A percentile compares a stretch with the other conserved stretches of the same genome.
Evolutionary conservation across 2,888 invertebrate species (phyloP).

Genomic region (Trichopria drosophilae): DNA sequence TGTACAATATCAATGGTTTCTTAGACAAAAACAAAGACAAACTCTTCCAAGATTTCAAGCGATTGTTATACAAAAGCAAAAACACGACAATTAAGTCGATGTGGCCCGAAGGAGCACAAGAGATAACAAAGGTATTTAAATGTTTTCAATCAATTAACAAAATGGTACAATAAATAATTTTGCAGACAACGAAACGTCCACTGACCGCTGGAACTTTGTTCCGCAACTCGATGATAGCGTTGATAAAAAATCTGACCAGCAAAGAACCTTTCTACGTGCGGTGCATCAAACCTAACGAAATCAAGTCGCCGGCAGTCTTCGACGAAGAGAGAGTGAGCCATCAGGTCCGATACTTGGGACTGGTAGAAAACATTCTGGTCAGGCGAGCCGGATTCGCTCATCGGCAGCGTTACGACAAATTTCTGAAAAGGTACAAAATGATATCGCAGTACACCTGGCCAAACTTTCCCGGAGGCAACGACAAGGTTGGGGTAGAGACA

Average conservation of each 20-base stretch:
- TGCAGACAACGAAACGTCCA: constrained; percentile 90
- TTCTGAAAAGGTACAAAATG: constrained; percentile 96
- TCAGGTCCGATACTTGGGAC: constrained; percentile 83
- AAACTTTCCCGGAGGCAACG: constrained; percentile 78
- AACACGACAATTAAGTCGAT: constrained; percentile 78
- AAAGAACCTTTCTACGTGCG: constrained; percentile 97
- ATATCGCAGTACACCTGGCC: constrained; percentile 96
- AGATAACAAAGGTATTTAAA: constrained; percentile 74
- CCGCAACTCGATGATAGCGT: constrained; percentile 89
- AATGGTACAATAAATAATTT: constrained; percentile 8
- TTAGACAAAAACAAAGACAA: constrained; percentile 98
- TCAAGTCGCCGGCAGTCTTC: constrained; percentile 84
- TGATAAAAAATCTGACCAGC: constrained; percentile 83
- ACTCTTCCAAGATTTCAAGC: constrained; percentile 94
- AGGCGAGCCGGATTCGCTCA: constrained; percentile 97
- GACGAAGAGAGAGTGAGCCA: constrained; percentile 78
- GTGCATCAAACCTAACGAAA: constrained; percentile 95
- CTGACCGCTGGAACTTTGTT: constrained; percentile 92
- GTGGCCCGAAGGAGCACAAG: constrained; percentile 96
- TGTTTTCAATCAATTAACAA: constrained; percentile 14
- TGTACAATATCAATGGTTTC: constrained; percentile 87
- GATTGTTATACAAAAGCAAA: constrained; percentile 82
- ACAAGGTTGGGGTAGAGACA: constrained; percentile 81
- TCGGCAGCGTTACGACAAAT: constrained; percentile 89
- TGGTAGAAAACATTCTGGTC: constrained; percentile 94